Conservation (phyloP, 1,140 invertebrate species). For the Euwallacea similis region DNA sequence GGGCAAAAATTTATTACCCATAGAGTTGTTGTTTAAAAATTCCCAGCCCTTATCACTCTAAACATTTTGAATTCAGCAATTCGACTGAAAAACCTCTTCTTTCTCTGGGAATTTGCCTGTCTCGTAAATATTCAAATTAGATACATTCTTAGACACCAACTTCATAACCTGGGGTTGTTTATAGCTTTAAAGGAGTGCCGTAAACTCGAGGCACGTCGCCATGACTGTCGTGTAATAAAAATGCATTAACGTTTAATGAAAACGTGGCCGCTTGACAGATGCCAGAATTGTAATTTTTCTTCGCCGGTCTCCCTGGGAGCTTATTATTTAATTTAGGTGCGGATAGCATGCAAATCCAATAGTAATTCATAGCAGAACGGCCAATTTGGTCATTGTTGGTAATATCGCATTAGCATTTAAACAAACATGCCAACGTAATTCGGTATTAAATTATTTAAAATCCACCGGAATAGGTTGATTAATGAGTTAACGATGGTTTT, state of each 20-base stretch:
- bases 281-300: neutral
- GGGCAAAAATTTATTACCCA: no score
- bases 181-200: constrained; percentile 8
- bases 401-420: neutral
- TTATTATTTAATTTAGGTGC: neutral
- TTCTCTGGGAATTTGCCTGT: neutral
- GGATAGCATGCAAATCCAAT: neutral
- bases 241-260: constrained; percentile 42
- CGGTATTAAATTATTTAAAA: no score
- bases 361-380: neutral
- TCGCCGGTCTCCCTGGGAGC: neutral
- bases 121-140: constrained; percentile 34
- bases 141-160: constrained; percentile 14
- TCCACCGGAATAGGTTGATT: no score
- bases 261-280: neutral
- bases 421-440: neutral
- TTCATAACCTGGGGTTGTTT: constrained; percentile 24
- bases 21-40: no score
- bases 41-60: neutral
- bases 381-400: neutral
- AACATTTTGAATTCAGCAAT: neutral
- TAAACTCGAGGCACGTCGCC: constrained; percentile 8
- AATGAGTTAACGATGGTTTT: no score
- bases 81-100: neutral
- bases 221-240: constrained; percentile 33